A percentile compares a stretch with the other conserved stretches of the same genome.
These are phyloP conservation scores for Holothuria glaberrima DNA, from an alignment of 35 echinoderm and acorn worm species.

Conservation along the genomic window DNA sequence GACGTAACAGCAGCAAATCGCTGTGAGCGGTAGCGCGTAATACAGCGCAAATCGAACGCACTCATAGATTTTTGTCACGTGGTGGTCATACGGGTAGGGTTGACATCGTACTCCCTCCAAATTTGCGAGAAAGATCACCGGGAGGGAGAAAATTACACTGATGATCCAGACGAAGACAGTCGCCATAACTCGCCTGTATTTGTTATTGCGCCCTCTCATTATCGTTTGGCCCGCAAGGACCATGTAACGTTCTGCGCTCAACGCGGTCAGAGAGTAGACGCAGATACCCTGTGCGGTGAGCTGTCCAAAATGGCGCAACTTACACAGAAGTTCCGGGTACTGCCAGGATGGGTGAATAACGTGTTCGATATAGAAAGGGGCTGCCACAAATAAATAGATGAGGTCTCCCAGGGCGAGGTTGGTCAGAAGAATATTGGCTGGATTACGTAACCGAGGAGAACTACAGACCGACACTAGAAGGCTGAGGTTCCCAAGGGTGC, in stretches of 20 bases:
- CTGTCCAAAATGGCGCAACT: slow-evolving; percentile 65
- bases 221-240: slow-evolving; percentile 38
- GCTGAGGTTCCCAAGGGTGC: slow-evolving; percentile 71
- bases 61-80: slow-evolving; percentile 59
- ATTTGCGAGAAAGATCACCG: slow-evolving; percentile 7
- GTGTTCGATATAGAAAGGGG: slow-evolving; percentile 71
- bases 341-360: slow-evolving; percentile 65
- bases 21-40: slow-evolving; percentile 62
- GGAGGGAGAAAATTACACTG: not conserved
- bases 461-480: slow-evolving; percentile 66
- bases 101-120: not conserved
- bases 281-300: slow-evolving; percentile 67
- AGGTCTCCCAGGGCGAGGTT: slow-evolving; percentile 85
- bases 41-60: slow-evolving; percentile 36
- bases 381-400: slow-evolving; percentile 65
- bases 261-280: slow-evolving; percentile 79
- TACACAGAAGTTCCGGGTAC: slow-evolving; percentile 48
- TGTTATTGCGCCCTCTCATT: slow-evolving; percentile 20
- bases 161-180: slow-evolving; percentile 32
- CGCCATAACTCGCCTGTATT: not conserved
- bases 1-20: slow-evolving; percentile 68
- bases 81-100: not conserved
- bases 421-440: slow-evolving; percentile 78
- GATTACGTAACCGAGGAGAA: slow-evolving; percentile 58
- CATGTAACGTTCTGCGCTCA: slow-evolving; percentile 81